A percentile compares a stretch with the other conserved stretches of the same genome.
Conservation (phyloP, 2,888 invertebrate species). For the Polylopha cassiicola region DNA sequence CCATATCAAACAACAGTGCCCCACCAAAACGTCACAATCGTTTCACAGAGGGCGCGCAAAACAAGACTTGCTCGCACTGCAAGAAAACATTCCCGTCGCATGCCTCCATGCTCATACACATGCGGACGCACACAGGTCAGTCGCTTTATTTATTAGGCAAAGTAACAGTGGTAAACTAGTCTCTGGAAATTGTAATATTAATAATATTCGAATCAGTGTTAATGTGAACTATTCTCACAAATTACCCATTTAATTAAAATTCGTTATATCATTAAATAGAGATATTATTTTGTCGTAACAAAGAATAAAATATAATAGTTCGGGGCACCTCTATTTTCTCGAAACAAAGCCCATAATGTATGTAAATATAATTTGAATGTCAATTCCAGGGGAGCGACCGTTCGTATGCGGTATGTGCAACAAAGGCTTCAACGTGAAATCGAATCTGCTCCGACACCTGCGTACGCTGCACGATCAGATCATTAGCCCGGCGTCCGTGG, state of each 20-base stretch:
- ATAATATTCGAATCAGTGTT: too few species aligned
- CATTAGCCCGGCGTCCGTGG: constrained; percentile 47
- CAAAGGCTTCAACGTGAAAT: constrained; percentile 88
- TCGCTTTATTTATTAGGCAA: constrained; percentile 1
- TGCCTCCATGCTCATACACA: constrained; percentile 87
- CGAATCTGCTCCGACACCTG: constrained; percentile 84
- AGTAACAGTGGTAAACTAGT: background rate
- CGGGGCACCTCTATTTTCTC: too few species aligned
- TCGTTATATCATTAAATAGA: too few species aligned
- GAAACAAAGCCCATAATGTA: too few species aligned
- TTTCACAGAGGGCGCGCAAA: constrained; percentile 76
- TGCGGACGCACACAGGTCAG: constrained; percentile 83
- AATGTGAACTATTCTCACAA: background rate
- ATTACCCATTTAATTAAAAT: too few species aligned
- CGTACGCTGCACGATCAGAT: constrained; percentile 85
- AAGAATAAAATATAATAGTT: too few species aligned
- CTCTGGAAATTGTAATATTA: background rate
- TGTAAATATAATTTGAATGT: background rate
- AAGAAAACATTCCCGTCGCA: constrained; percentile 86
- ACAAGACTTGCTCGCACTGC: constrained; percentile 82
- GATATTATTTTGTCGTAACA: too few species aligned
- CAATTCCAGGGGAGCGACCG: constrained; percentile 79
- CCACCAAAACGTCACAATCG: constrained; percentile 80
- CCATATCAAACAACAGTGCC: constrained; percentile 84
- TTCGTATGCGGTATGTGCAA: constrained; percentile 85